Conservation (phyloP, 1,140 invertebrate genomes). For the Drosophila rhopaloa region DNA sequence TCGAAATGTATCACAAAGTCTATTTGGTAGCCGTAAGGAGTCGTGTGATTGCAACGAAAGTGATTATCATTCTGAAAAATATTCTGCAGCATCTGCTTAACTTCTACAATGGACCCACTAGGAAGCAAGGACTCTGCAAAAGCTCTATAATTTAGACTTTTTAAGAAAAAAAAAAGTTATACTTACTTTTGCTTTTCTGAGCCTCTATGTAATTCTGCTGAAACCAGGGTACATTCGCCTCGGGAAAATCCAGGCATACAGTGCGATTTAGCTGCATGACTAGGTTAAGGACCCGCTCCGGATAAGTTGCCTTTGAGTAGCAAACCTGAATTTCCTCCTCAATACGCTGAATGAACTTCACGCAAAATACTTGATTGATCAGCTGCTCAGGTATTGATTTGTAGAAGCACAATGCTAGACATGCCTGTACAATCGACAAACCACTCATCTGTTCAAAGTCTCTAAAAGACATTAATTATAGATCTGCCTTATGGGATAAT, state of each 20-base stretch:
- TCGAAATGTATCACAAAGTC: constrained; percentile 84
- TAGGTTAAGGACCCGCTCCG: constrained; percentile 85
- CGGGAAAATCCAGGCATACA: constrained; percentile 87
- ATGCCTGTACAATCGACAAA: constrained; percentile 84
- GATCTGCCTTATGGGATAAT: background rate
- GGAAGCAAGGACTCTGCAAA: constrained; percentile 41
- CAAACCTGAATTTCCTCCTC: constrained; percentile 86
- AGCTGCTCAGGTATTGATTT: constrained; percentile 84
- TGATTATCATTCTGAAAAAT: constrained; percentile 67
- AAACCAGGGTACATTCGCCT: constrained; percentile 88
- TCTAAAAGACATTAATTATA: constrained; percentile 64
- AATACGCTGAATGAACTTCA: constrained; percentile 86
- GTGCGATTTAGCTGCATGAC: constrained; percentile 88
- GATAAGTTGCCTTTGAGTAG: constrained; percentile 86
- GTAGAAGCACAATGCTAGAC: constrained; percentile 85
- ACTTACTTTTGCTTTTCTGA: constrained; percentile 77
- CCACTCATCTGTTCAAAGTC: constrained; percentile 85
- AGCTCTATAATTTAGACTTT: background rate
- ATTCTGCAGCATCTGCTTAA: constrained; percentile 50
- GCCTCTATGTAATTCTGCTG: constrained; percentile 87
- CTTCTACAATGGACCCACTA: constrained; percentile 55
- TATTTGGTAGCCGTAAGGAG: constrained; percentile 83
- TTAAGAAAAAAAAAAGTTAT: background rate
- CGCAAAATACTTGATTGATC: constrained; percentile 86
- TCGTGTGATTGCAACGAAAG: constrained; percentile 79